These are phyloP conservation scores for Suricata suricatta DNA, from an alignment of 2,113 vertebrate genomes.

Conservation along the genomic window DNA sequence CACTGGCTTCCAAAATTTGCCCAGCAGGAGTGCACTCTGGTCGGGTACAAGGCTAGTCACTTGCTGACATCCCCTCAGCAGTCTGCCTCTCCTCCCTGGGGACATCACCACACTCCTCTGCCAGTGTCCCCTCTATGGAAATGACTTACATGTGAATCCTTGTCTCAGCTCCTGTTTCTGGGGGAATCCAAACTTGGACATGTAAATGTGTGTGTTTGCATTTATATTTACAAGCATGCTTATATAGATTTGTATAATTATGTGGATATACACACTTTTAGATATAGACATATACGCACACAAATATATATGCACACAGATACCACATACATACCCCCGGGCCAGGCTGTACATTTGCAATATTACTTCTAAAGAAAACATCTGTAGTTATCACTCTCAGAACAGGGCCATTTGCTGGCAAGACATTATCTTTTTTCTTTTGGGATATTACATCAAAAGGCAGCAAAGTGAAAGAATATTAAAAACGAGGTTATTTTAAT, in stretches of 20 bases:
- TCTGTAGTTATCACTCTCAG: constrained; percentile 75
- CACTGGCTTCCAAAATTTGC: background rate
- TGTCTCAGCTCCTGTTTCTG: background rate
- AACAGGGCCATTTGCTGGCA: constrained; percentile 66
- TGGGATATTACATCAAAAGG: constrained; percentile 78
- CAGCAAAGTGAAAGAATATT: constrained; percentile 79
- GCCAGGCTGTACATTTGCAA: constrained; percentile 59
- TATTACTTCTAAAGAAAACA: constrained; percentile 74
- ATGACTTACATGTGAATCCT: background rate
- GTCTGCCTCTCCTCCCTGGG: background rate
- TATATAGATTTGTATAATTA: background rate
- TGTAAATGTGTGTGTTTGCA: background rate
- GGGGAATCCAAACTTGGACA: background rate
- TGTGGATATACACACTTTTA: background rate
- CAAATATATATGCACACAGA: background rate
- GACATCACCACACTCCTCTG: background rate
- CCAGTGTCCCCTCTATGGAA: background rate
- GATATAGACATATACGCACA: background rate
- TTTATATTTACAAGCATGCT: background rate
- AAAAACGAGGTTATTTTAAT: constrained; percentile 76
- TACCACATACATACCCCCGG: background rate
- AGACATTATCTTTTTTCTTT: constrained; percentile 31
- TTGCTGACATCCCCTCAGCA: background rate
- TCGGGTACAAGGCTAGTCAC: no score
- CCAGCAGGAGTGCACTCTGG: background rate